Percentiles rank a stretch among this genome's conserved stretches.
Conservation (phyloP, 2,797 vertebrate species). For the Rhincodon typus region DNA sequence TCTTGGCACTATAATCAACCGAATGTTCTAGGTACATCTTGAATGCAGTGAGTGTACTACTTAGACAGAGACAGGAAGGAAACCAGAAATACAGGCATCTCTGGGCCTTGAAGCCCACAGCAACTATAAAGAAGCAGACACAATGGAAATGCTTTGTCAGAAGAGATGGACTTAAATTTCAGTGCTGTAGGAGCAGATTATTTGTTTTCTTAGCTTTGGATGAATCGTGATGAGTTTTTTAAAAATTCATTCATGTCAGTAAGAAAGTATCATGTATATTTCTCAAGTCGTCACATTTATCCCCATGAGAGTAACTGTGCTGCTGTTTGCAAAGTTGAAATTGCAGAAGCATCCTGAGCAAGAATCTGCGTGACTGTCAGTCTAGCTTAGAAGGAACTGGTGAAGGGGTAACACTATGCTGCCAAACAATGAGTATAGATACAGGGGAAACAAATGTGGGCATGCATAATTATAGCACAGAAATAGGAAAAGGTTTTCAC, state of each 20-base stretch:
- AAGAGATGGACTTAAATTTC: not conserved
- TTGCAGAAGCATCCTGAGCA: not conserved
- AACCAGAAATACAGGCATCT: not conserved
- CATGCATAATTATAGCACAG: not conserved
- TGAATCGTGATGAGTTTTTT: not conserved
- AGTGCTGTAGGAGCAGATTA: not conserved
- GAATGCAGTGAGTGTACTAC: not conserved
- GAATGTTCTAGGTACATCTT: not conserved
- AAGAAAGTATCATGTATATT: not conserved
- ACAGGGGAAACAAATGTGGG: not conserved
- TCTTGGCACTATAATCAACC: not conserved
- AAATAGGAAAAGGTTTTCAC: not conserved
- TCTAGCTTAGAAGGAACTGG: not conserved
- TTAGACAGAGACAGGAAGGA: not conserved
- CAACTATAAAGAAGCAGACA: not conserved
- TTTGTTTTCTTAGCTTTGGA: not conserved
- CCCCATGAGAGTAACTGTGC: not conserved
- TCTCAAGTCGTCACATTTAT: not conserved
- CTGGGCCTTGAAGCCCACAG: not conserved
- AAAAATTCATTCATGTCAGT: not conserved
- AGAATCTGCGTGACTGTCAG: not conserved
- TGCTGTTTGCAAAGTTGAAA: not conserved
- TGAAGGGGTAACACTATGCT: not conserved
- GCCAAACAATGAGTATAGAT: not conserved
- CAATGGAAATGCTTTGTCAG: not conserved